Evolutionary conservation across 2,888 invertebrate genomes (phyloP).

Genomic region (Chironomus riparius): DNA sequence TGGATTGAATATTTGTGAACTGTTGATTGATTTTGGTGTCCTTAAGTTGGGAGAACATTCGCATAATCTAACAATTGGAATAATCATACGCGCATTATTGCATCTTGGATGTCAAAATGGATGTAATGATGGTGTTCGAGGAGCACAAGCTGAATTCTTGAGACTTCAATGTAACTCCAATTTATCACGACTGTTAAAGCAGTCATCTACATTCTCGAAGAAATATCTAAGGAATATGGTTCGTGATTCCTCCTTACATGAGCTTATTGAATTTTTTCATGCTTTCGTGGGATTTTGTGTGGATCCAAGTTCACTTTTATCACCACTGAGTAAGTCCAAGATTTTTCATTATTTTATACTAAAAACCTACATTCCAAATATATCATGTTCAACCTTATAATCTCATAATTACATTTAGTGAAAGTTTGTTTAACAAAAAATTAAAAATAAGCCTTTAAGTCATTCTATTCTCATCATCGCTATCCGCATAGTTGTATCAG

Average conservation of each 20-base stretch:
- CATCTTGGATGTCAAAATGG: conserved; percentile 93
- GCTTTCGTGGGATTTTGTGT: conserved; percentile 92
- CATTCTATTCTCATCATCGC: background rate
- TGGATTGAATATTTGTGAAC: conserved; percentile 83
- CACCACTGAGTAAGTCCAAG: conserved; percentile 71
- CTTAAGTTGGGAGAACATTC: conserved; percentile 49
- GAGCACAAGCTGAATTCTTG: conserved; percentile 83
- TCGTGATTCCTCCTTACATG: conserved; percentile 63
- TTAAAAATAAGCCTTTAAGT: no score
- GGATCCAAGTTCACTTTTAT: conserved; percentile 76
- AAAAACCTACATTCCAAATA: background rate
- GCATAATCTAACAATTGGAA: conserved; percentile 42
- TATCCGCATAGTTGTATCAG: background rate
- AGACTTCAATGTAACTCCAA: conserved; percentile 78
- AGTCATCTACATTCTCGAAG: conserved; percentile 47
- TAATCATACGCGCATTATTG: conserved; percentile 49
- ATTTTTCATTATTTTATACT: background rate
- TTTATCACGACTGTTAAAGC: conserved; percentile 64
- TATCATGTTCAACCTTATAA: conserved; percentile 7
- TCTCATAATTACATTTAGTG: background rate
- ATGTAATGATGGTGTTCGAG: conserved; percentile 71
- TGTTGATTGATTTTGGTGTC: conserved; percentile 83
- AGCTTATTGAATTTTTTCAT: conserved; percentile 89
- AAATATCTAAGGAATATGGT: conserved; percentile 62
- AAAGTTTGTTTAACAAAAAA: no score